These are phyloP conservation scores for Hypomesus transpacificus DNA, from an alignment of 2,113 vertebrate genomes.

Conservation along the genomic window DNA sequence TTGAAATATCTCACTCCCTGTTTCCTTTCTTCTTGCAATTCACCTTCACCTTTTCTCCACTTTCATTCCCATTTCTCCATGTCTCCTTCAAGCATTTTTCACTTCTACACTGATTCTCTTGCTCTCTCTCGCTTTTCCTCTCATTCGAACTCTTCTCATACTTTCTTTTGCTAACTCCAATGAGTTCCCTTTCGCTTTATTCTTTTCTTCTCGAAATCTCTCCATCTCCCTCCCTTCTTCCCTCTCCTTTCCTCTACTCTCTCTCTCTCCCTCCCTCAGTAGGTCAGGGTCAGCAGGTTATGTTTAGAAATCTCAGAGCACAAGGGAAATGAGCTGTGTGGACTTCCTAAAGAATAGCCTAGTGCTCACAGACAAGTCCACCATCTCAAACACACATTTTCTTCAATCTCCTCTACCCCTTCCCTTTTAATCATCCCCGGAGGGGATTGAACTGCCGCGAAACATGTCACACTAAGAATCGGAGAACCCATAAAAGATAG, in stretches of 20 bases:
- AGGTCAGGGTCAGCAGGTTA: slow-evolving; percentile 44
- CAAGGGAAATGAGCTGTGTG: slow-evolving; percentile 16
- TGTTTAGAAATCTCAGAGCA: slow-evolving; percentile 28
- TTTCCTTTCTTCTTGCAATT: too few species aligned
- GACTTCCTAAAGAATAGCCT: slow-evolving; percentile 24
- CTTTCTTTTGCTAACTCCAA: background rate
- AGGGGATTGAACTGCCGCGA: slow-evolving; percentile 14
- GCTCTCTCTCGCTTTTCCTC: background rate
- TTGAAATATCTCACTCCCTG: too few species aligned
- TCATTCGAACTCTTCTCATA: background rate
- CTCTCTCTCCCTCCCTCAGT: slow-evolving; percentile 11
- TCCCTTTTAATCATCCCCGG: background rate
- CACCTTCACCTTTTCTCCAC: too few species aligned
- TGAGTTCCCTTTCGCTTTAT: background rate
- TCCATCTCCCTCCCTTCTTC: background rate
- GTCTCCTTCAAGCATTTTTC: background rate
- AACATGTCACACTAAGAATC: background rate
- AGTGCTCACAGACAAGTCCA: slow-evolving; percentile 18
- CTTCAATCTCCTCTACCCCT: slow-evolving; percentile 16
- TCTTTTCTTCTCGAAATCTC: background rate
- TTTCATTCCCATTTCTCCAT: background rate
- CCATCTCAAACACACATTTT: slow-evolving; percentile 10
- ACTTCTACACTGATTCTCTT: background rate
- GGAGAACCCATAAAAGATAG: too few species aligned
- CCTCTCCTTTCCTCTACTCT: slow-evolving; percentile 1